phyloP scores from a whole-genome alignment of 2,888 invertebrate genomes.

The Azorinus chamasolen region DNA sequence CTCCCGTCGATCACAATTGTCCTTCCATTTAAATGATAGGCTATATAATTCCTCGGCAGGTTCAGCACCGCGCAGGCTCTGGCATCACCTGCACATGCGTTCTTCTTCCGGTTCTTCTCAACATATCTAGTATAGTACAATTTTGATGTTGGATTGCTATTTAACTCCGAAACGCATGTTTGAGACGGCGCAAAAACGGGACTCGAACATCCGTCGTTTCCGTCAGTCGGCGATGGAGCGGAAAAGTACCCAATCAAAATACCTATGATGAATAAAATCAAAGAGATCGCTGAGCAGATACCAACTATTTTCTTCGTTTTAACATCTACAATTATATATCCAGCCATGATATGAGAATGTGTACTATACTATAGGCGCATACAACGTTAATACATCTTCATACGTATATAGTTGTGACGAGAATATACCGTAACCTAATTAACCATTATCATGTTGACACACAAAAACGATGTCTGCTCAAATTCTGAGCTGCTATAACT shows the following conservation, averaged over 20 bases:
- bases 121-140: constrained; percentile 39
- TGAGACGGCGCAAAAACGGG: constrained; percentile 19
- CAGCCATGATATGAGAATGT: constrained; percentile 37
- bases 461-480: too few species aligned
- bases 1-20: constrained; percentile 74
- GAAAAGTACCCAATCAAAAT: constrained; percentile 57
- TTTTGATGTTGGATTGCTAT: constrained; percentile 10
- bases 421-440: too few species aligned
- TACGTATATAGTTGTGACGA: too few species aligned
- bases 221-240: constrained; percentile 2
- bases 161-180: constrained; percentile 11
- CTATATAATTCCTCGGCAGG: constrained; percentile 72
- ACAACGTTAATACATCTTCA: too few species aligned
- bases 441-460: too few species aligned
- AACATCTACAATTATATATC: constrained; percentile 54
- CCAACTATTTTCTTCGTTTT: constrained; percentile 54
- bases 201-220: neutral
- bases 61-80: constrained; percentile 33
- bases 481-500: too few species aligned
- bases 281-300: constrained; percentile 23
- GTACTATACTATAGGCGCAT: too few species aligned
- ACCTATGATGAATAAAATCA: constrained; percentile 43
- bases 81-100: constrained; percentile 27
- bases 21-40: constrained; percentile 72
- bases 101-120: constrained; percentile 28